phyloP scores from a whole-genome alignment of 2,888 invertebrate genomes.

The Nemurella pictetii region DNA sequence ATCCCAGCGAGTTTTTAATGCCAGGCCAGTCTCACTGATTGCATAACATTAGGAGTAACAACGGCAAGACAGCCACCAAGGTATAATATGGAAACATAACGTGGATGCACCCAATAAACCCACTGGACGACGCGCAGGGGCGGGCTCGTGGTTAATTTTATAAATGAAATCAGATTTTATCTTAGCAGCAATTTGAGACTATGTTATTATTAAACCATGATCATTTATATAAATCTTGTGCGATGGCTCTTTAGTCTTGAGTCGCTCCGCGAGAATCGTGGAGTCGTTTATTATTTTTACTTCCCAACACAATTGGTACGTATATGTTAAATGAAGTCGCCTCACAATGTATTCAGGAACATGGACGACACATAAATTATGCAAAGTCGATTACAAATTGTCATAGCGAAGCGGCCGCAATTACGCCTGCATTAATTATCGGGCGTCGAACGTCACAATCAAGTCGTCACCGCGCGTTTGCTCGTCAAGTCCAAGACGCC shows the following conservation, averaged over 20 bases:
- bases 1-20: background rate
- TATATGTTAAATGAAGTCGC: background rate
- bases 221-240: background rate
- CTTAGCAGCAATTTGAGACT: background rate
- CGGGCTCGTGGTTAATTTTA: background rate
- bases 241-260: background rate
- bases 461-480: constrained; percentile 33
- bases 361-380: background rate
- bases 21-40: background rate
- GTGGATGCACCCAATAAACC: background rate
- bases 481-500: constrained; percentile 40
- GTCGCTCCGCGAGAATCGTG: no score
- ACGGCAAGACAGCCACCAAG: background rate
- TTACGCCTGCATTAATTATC: no score
- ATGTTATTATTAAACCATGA: background rate
- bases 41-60: background rate
- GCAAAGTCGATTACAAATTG: no score
- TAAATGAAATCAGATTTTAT: background rate
- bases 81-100: no score
- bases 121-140: background rate
- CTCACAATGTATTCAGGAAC: background rate
- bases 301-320: no score
- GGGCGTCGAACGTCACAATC: background rate
- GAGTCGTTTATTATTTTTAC: background rate
- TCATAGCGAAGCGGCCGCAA: no score